Evolutionary conservation across 1,140 invertebrate genomes (phyloP).

Genomic region (Megathymus violae): DNA sequence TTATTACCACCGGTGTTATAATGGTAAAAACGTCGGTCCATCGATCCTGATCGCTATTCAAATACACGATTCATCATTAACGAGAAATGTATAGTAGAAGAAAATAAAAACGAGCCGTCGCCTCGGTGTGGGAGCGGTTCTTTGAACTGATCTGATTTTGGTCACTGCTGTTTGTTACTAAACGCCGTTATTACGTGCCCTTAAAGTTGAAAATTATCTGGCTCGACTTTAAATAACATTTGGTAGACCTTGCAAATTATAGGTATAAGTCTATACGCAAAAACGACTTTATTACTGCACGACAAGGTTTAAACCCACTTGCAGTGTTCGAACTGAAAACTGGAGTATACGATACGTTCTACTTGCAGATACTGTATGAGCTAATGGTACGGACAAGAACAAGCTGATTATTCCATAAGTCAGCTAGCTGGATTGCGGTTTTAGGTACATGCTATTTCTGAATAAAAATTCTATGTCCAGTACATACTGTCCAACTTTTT

Average conservation of each 20-base stretch:
- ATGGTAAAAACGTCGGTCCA: slow-evolving; percentile 42
- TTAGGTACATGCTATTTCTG: too few relatives aligned
- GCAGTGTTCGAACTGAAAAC: too few relatives aligned
- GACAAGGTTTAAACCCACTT: too few relatives aligned
- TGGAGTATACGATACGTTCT: too few relatives aligned
- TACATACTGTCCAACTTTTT: too few relatives aligned
- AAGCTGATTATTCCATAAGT: slow-evolving; percentile 28
- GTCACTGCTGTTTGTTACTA: neutral
- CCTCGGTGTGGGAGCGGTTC: slow-evolving; percentile 62
- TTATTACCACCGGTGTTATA: neutral
- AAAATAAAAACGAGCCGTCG: slow-evolving; percentile 37
- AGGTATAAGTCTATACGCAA: neutral
- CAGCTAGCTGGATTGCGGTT: too few relatives aligned
- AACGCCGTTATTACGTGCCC: neutral
- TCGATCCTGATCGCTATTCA: slow-evolving; percentile 57
- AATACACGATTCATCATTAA: slow-evolving; percentile 66
- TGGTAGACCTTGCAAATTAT: neutral
- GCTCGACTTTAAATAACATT: neutral
- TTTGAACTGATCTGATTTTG: slow-evolving; percentile 50
- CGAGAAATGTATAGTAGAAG: slow-evolving; percentile 67
- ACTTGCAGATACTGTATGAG: too few relatives aligned
- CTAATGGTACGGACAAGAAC: too few relatives aligned
- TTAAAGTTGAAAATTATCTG: slow-evolving; percentile 7
- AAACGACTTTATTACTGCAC: neutral
- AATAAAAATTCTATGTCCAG: too few relatives aligned